phyloP scores from a whole-genome alignment of 2,888 invertebrate species.

The Portevinia maculata region DNA sequence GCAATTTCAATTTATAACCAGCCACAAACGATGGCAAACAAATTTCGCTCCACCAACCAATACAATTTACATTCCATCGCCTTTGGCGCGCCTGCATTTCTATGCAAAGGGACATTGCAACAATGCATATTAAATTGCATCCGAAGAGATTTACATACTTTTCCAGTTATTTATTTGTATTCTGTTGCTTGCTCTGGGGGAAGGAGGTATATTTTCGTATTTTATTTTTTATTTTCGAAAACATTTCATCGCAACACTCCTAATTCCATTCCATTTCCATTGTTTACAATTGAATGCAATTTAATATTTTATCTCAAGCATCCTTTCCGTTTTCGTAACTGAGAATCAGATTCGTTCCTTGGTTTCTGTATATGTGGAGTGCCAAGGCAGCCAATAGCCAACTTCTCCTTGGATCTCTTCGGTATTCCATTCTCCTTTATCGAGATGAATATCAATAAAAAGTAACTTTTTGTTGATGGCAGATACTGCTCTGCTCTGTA shows the following conservation, averaged over 20 bases:
- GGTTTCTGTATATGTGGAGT: background rate
- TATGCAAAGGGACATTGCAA: conserved; percentile 36
- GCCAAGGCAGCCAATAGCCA: conserved; percentile 1
- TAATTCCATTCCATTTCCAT: conserved; percentile 60
- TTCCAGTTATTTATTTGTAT: conserved; percentile 51
- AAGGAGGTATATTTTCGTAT: background rate
- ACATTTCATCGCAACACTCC: conserved; percentile 32
- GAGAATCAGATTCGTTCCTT: conserved; percentile 7
- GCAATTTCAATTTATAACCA: conserved; percentile 43
- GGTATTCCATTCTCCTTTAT: conserved; percentile 24
- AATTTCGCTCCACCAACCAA: conserved; percentile 15
- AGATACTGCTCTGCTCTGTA: background rate
- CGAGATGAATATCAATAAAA: conserved; percentile 56
- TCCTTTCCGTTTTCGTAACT: conserved; percentile 6
- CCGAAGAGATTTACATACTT: conserved; percentile 60
- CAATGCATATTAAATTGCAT: conserved; percentile 62
- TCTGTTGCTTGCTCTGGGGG: background rate
- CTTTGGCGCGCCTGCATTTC: conserved; percentile 7
- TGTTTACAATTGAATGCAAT: conserved; percentile 68
- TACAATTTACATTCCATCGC: conserved; percentile 27
- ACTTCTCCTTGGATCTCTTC: background rate
- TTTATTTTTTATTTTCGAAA: background rate
- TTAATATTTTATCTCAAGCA: conserved; percentile 58
- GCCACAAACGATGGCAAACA: background rate
- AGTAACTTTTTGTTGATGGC: conserved; percentile 23